Conservation (phyloP, 2,888 invertebrate species). For the Drosophila kambysellisi region DNA sequence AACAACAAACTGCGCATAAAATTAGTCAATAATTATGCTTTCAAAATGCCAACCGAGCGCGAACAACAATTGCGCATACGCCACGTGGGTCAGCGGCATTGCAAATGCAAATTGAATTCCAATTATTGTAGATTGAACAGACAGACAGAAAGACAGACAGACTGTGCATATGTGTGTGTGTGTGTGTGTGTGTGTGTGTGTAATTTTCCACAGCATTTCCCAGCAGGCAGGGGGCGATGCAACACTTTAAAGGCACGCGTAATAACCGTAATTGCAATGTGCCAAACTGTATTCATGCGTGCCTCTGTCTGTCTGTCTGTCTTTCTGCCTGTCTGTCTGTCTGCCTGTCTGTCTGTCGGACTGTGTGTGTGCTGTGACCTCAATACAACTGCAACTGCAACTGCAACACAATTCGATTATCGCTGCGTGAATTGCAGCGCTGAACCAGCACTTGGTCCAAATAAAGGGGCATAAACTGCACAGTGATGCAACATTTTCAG, state of each 20-base stretch:
- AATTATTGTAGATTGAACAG: conserved; percentile 57
- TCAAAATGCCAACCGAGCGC: conserved; percentile 11
- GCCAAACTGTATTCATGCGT: conserved; percentile 31
- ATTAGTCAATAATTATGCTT: conserved; percentile 69
- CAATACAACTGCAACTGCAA: conserved; percentile 23
- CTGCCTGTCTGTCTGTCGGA: neutral
- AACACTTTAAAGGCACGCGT: conserved; percentile 30
- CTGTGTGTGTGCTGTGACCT: conserved; percentile 33
- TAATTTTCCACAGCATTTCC: conserved; percentile 35
- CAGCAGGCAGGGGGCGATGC: conserved; percentile 24
- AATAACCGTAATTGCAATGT: conserved; percentile 52
- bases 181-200: conserved; percentile 10
- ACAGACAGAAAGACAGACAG: conserved; percentile 3
- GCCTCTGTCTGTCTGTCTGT: neutral
- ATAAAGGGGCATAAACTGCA: conserved; percentile 21
- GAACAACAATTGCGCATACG: conserved; percentile 48
- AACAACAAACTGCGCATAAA: conserved; percentile 60
- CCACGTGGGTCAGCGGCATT: conserved; percentile 34
- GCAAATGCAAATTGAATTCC: conserved; percentile 62
- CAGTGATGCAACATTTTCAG: conserved; percentile 12
- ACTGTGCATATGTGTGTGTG: neutral
- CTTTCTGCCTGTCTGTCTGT: neutral
- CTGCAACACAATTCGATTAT: conserved; percentile 53
- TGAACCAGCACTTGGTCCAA: conserved; percentile 28
- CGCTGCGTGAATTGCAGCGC: conserved; percentile 33